Conservation (phyloP, 1,140 invertebrate genomes). For the Tetramorium alpestre region DNA sequence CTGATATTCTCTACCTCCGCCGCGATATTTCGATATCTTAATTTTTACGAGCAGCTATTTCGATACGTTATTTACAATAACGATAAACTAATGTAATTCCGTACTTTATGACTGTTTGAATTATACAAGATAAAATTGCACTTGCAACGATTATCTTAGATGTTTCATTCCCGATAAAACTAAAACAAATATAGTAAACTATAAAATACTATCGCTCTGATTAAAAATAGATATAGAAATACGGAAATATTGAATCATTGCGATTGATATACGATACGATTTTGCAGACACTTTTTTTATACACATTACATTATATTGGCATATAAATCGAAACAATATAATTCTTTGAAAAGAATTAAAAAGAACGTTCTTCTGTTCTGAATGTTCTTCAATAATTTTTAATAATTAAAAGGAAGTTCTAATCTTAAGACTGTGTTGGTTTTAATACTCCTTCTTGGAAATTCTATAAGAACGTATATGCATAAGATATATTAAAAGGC, state of each 20-base stretch:
- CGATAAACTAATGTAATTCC: not conserved
- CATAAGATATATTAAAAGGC: no score
- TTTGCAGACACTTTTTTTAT: not conserved
- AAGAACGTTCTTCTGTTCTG: not conserved
- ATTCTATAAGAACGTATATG: not conserved
- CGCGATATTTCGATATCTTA: not conserved
- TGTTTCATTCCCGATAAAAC: not conserved
- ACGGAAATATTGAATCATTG: not conserved
- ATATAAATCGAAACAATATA: not conserved
- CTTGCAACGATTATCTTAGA: not conserved
- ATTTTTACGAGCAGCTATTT: slow-evolving; percentile 14
- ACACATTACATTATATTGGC: not conserved
- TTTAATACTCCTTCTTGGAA: not conserved
- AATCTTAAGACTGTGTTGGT: not conserved
- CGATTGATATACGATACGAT: not conserved
- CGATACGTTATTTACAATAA: not conserved
- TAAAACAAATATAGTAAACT: not conserved
- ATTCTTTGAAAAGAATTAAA: not conserved
- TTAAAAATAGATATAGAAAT: not conserved
- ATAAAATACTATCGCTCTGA: not conserved
- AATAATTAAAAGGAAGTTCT: not conserved
- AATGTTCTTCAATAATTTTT: not conserved
- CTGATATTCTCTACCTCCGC: not conserved
- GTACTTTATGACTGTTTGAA: not conserved
- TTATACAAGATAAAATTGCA: slow-evolving; percentile 10